Base-by-base conservation (phyloP, 2,888 invertebrate species). In the Argynnis bischoffii region DNA sequence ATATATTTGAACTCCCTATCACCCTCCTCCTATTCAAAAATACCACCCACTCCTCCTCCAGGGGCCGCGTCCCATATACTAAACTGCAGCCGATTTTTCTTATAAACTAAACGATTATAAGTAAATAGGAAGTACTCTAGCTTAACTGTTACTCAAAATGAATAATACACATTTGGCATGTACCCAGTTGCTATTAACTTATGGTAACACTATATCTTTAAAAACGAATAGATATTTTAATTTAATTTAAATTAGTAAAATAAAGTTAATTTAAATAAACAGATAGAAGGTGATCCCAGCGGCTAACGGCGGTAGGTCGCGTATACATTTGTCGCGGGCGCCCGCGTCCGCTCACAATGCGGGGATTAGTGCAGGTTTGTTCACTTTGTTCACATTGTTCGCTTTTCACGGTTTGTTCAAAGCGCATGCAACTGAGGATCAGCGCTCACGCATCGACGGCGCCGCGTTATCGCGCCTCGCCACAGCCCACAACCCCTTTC, bases 401-500 rank as follows among this genome's bases (percentile, higher is more conserved):
- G 72, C 74, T 71, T 74, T 75, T 76, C 77, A 75, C 78, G 80
- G 80, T 78, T 79, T 80, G 79, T 79, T 75, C 79, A 76, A 78
- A 77, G 79, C 74, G 76, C 76, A 83, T 79, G 83, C 86, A 83
- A 82, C 79, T 73, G 76, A 73, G 81, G 84, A 80, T 82, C 79
- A 82, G 74, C 76, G 77, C 78, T 79, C 79, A 85, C 87, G 88
- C 86, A 80, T 76, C 85, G 80, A 71, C 75, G 80, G 80, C 75
- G 76, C 69, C 76, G 77, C 76, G 85, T 86, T 90, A 90, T 90
- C 91, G 82, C 84, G 71, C 77, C 79, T 76, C 78, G 76, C 80
- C 89, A 88, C 86, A 78, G 79, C 74, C 79, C 78, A 77, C 82
- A 81, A 87, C 87, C 89, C 90, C 86, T 87, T 86, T 81, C 79